A percentile compares a stretch with the other conserved stretches of the same genome.
phyloP scores from a whole-genome alignment of 2,113 vertebrate species.

The Puma concolor region DNA sequence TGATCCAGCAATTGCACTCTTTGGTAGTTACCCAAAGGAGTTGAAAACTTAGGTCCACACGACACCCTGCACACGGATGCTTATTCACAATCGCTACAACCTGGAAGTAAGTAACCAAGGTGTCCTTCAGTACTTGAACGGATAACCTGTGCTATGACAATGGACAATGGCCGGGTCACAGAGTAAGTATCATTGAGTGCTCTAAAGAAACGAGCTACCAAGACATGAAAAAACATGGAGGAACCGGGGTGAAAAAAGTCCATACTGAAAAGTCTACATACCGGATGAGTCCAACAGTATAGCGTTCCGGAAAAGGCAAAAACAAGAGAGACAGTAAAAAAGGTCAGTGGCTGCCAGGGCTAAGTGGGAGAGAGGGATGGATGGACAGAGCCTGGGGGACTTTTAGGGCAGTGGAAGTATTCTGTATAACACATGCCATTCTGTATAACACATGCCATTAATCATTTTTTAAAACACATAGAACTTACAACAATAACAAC shows the following conservation, averaged over 20 bases:
- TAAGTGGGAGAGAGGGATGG: neutral
- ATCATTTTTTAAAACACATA: neutral
- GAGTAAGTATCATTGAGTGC: neutral
- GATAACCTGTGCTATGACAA: neutral
- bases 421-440: neutral
- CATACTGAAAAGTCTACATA: neutral
- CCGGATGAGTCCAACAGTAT: neutral
- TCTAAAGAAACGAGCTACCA: neutral
- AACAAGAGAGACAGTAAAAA: neutral
- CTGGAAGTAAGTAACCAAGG: constrained; percentile 9
- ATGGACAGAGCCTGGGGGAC: neutral
- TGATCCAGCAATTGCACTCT: neutral
- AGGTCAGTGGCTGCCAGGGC: neutral
- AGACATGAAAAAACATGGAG: neutral
- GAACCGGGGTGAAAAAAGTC: neutral
- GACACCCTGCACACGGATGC: neutral
- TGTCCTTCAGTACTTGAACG: neutral
- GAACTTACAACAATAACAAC: neutral
- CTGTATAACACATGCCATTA: neutral
- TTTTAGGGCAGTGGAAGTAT: neutral
- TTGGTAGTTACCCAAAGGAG: constrained; percentile 15
- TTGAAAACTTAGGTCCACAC: neutral
- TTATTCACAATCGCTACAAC: neutral
- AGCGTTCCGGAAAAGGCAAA: neutral
- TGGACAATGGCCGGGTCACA: too few relatives aligned